Evolutionary conservation across 1,140 invertebrate species (phyloP), one percentile per base, ranked within the genome.

Genomic region (Solenopsis fugax): DNA sequence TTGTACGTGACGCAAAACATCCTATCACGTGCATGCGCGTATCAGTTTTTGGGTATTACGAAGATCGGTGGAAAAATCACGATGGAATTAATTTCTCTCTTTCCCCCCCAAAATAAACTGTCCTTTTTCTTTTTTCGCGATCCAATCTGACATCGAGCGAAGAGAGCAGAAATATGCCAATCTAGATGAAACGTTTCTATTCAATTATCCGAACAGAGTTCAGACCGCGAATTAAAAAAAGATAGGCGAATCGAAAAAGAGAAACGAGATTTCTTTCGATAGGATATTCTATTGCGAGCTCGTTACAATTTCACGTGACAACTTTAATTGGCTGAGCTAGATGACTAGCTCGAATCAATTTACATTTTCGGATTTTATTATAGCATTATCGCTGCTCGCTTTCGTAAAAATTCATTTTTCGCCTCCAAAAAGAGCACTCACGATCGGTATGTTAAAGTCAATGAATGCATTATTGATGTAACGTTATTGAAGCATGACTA

Each of bases 141-240:
- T 41, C 6, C 52, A 65, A 45, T 58, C 16, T 34, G 50, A 29
- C n/a, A 24, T 69, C 10, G 13, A 16, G 10, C 16, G 29, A 24
- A 54, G 37, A 29, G 50, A 71, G 34, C 21, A 67, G 37, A 37
- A 71, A 56, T 45, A 37, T 58, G 65, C 65, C 64, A 45, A 71
- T 81, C 34, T 64, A 50, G 37, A 21, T 24, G 18, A 80, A 81
- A 58, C 65, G 50, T 45, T 81, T 81, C 78, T 37, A 54, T 81
- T 56, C 78, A 81, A 81, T 81, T 81, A 81, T 71, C 77, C 13
- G 64, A 54, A 21, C 50, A 18, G 41, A 54, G 50, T 18, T 24
- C 34, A 34, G 50, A 41, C 21, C n/a, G 50, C 50, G 21, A 71
- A 45, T 71, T 56, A 65, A 50, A 69, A 69, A 48, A n/a, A 7